Evolutionary conservation across 2,113 vertebrate genomes (phyloP).

Genomic region (Cochlearius cochlearius): DNA sequence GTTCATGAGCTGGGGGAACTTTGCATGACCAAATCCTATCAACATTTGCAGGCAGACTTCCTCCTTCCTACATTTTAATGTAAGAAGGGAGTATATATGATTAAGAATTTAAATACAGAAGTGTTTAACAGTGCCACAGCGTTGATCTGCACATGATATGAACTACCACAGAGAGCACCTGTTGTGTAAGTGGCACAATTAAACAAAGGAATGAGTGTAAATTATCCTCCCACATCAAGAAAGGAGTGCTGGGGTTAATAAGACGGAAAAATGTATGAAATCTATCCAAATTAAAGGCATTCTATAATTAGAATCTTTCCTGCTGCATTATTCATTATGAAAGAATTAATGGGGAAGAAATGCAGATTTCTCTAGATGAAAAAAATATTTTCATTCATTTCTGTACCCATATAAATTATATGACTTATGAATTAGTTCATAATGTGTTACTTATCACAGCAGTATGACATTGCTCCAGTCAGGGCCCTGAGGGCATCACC

Average conservation of each 20-base stretch:
- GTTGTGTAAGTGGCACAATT: constrained; percentile 37
- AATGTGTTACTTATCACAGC: neutral
- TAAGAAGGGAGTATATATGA: neutral
- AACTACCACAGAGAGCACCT: constrained; percentile 22
- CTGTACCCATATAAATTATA: neutral
- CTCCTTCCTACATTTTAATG: neutral
- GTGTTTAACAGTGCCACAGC: neutral
- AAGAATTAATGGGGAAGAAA: constrained; percentile 20
- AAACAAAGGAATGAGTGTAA: constrained; percentile 30
- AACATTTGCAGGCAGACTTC: neutral
- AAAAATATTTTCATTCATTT: constrained; percentile 16
- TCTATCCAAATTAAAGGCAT: constrained; percentile 28
- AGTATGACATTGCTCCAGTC: neutral
- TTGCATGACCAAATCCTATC: neutral
- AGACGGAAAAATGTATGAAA: constrained; percentile 43
- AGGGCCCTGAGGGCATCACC: neutral
- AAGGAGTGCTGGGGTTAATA: constrained; percentile 26
- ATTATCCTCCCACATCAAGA: constrained; percentile 24
- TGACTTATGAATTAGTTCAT: neutral
- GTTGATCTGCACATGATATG: neutral
- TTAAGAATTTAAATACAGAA: constrained; percentile 4
- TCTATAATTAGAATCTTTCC: constrained; percentile 29
- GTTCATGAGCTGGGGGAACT: neutral
- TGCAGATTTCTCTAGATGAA: neutral
- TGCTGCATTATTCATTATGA: constrained; percentile 40